These are phyloP conservation scores for Perithous albicinctus DNA, from an alignment of 2,888 invertebrate genomes.

Conservation along the genomic window DNA sequence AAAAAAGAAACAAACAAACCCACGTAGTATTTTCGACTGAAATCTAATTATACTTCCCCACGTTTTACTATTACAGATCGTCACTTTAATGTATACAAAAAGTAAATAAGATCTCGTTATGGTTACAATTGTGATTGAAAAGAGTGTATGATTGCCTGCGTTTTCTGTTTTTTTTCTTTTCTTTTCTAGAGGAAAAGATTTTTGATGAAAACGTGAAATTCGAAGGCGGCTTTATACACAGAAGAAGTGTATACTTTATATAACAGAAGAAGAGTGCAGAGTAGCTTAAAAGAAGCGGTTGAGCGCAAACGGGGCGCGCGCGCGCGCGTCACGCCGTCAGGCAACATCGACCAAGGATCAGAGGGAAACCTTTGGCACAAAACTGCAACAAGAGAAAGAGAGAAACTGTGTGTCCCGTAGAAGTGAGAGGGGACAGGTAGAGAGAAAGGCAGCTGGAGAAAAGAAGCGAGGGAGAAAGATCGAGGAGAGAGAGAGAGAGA, in stretches of 20 bases:
- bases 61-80: too few species aligned
- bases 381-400: constrained; percentile 21
- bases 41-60: too few species aligned
- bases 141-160: not conserved
- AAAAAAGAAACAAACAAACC: constrained; percentile 4
- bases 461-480: constrained; percentile 56
- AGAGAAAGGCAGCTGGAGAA: constrained; percentile 34
- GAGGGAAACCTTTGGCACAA: constrained; percentile 30
- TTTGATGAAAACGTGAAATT: not conserved
- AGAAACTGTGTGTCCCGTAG: not conserved
- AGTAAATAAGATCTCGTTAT: not conserved
- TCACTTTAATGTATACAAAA: too few species aligned
- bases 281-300: constrained; percentile 23
- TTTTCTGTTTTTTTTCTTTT: too few species aligned
- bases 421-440: constrained; percentile 57
- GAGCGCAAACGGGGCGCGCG: constrained; percentile 59
- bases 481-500: constrained; percentile 55
- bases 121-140: not conserved
- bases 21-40: too few species aligned
- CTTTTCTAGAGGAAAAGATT: not conserved
- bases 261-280: not conserved
- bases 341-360: constrained; percentile 51
- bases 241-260: too few species aligned
- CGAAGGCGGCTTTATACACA: not conserved
- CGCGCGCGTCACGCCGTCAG: constrained; percentile 32